Conservation (phyloP, 2,797 vertebrate genomes). For the Acanthornis magna region DNA sequence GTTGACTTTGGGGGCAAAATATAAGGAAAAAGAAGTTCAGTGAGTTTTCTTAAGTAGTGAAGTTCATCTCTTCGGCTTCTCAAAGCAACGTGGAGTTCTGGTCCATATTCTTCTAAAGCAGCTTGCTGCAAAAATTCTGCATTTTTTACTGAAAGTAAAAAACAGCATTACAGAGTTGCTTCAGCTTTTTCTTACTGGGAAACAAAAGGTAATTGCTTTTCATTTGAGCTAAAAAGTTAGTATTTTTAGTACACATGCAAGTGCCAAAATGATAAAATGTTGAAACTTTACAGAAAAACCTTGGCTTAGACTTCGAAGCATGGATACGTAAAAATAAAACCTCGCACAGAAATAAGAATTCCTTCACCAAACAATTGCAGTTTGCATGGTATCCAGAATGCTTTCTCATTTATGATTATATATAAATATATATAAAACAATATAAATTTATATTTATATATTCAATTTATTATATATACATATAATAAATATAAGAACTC, state of each 20-base stretch:
- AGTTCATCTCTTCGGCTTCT: constrained; percentile 89
- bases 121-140: constrained; percentile 85
- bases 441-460: not conserved
- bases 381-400: not conserved
- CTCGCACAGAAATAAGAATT: not conserved
- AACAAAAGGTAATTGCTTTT: not conserved
- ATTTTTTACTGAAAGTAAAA: constrained; percentile 83
- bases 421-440: not conserved
- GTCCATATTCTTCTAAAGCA: constrained; percentile 88
- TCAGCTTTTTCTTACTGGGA: not conserved
- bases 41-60: constrained; percentile 89
- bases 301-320: not conserved
- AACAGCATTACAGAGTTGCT: not conserved
- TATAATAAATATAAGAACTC: not conserved
- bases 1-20: constrained; percentile 92
- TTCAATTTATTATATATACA: not conserved
- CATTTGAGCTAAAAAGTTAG: not conserved
- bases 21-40: constrained; percentile 88
- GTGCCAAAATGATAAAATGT: not conserved
- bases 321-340: not conserved
- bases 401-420: not conserved
- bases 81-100: constrained; percentile 88
- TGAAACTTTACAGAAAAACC: not conserved
- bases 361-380: not conserved
- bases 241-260: not conserved